These are phyloP conservation scores for Maniola jurtina DNA, from an alignment of 1,140 invertebrate genomes.

Conservation along the genomic window DNA sequence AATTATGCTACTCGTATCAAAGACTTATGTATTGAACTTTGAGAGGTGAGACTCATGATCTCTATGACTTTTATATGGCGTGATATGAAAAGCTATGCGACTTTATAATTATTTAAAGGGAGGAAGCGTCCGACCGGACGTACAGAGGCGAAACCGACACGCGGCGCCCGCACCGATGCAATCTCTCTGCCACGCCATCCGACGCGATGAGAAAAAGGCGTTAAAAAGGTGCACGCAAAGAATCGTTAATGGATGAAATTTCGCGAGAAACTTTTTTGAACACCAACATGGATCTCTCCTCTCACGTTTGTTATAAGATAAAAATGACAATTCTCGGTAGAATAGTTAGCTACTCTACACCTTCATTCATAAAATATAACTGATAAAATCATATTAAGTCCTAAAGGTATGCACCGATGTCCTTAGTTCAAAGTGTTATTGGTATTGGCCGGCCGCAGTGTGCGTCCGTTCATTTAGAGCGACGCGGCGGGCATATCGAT, in stretches of 20 bases:
- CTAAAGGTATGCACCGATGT: constrained; percentile 58
- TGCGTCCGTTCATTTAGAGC: constrained; percentile 73
- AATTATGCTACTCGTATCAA: background rate
- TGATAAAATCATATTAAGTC: constrained; percentile 60
- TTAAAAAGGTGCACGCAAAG: constrained; percentile 51
- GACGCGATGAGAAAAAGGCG: constrained; percentile 58
- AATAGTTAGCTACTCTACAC: background rate
- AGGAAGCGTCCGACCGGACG: constrained; percentile 67
- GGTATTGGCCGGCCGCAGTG: constrained; percentile 60
- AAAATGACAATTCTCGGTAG: background rate
- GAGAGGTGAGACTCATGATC: constrained; percentile 7
- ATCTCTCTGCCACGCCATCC: constrained; percentile 54
- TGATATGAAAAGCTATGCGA: constrained; percentile 52
- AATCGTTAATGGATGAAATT: constrained; percentile 57
- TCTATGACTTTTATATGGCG: constrained; percentile 30
- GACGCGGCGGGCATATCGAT: constrained; percentile 74
- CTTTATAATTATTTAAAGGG: constrained; percentile 69
- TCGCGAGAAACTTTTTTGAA: constrained; percentile 35
- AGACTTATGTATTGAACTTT: background rate
- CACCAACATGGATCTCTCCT: background rate
- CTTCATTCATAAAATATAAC: constrained; percentile 49
- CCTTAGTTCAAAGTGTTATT: constrained; percentile 61
- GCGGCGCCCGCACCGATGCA: constrained; percentile 67
- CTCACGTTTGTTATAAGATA: background rate
- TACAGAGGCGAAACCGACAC: constrained; percentile 55